Evolutionary conservation across 2,113 vertebrate genomes (phyloP).

Genomic region (Pao palembangensis): DNA sequence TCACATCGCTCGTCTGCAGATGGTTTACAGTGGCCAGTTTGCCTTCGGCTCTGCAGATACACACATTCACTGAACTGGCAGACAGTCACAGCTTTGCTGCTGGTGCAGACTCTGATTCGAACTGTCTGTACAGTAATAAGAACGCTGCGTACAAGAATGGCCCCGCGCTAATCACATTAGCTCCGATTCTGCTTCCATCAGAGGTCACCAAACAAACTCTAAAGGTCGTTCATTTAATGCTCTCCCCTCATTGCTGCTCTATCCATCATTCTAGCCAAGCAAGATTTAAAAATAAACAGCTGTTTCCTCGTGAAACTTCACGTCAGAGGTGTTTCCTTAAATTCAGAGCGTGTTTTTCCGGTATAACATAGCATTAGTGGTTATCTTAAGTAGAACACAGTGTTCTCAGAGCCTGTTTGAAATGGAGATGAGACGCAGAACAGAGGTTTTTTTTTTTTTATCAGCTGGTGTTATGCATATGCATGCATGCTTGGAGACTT

Average conservation of each 20-base stretch:
- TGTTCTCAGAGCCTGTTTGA: slow-evolving; percentile 26
- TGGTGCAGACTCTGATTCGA: slow-evolving; percentile 14
- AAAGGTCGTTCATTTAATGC: no score
- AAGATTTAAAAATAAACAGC: neutral
- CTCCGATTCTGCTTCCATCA: no score
- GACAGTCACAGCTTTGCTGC: slow-evolving; percentile 26
- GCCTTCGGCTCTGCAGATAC: slow-evolving; percentile 29
- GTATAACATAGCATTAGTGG: slow-evolving; percentile 6
- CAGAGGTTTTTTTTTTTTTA: slow-evolving; percentile 25
- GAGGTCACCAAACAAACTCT: neutral
- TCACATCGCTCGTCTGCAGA: slow-evolving; percentile 46
- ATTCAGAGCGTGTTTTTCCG: slow-evolving; percentile 13
- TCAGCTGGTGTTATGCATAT: slow-evolving; percentile 26
- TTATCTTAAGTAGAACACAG: neutral
- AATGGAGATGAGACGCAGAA: slow-evolving; percentile 36
- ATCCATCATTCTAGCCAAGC: no score
- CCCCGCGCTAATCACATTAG: no score
- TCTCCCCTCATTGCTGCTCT: no score
- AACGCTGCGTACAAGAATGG: no score
- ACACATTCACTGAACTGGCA: slow-evolving; percentile 18
- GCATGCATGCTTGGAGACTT: neutral
- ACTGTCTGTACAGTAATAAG: neutral
- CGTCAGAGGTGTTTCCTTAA: neutral
- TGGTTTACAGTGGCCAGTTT: slow-evolving; percentile 29
- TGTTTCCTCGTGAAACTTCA: neutral